phyloP scores from a whole-genome alignment of 2,113 vertebrate species.

The Pseudorhombus dupliciocellatus region DNA sequence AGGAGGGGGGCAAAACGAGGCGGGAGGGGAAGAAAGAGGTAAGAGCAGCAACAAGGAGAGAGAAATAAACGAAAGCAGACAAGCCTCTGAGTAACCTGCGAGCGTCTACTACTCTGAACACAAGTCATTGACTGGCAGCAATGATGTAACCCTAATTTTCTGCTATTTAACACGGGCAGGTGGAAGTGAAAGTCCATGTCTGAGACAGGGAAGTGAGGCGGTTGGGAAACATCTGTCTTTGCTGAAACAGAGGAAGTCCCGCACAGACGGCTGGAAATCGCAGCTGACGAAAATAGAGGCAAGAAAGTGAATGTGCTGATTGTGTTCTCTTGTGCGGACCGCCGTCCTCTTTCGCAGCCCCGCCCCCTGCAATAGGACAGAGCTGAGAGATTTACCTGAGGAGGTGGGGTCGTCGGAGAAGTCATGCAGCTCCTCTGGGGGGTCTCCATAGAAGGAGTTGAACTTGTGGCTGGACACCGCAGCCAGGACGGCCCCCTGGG shows the following conservation, averaged over 20 bases:
- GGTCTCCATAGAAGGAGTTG: conserved; percentile 98
- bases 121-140: conserved; percentile 1
- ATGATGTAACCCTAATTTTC: neutral
- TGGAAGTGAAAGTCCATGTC: conserved; percentile 66
- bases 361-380: neutral
- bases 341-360: no score
- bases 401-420: conserved; percentile 98
- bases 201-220: conserved; percentile 70
- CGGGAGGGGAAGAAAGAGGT: neutral
- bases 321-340: neutral
- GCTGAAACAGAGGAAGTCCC: conserved; percentile 23
- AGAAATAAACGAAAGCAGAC: conserved; percentile 24
- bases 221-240: conserved; percentile 45
- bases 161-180: neutral
- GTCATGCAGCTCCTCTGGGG: conserved; percentile 97
- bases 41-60: neutral
- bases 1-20: neutral
- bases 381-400: conserved; percentile 86
- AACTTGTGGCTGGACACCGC: conserved; percentile 99
- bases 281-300: conserved; percentile 13
- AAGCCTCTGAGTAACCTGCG: conserved; percentile 23
- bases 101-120: conserved; percentile 1
- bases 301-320: conserved; percentile 19
- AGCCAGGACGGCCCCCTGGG: conserved; percentile 95
- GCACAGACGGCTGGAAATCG: conserved; percentile 31